Evolutionary conservation across 1,140 invertebrate genomes (phyloP).

Genomic region (Batillaria attramentaria): DNA sequence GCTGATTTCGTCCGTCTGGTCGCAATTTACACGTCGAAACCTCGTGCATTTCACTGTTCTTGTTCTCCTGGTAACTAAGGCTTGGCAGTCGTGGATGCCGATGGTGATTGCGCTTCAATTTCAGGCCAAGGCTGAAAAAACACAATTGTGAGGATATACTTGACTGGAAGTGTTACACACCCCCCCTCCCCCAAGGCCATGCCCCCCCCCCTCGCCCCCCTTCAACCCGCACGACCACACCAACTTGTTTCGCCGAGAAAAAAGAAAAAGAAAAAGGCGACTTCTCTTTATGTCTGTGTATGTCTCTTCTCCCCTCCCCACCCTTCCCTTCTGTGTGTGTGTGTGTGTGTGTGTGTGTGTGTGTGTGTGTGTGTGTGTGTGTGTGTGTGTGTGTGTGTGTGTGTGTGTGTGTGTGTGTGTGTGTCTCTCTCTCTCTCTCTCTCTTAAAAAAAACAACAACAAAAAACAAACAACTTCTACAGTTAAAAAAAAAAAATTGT

Average conservation of each 20-base stretch:
- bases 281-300: neutral
- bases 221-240: neutral
- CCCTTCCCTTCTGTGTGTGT: neutral
- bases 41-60: too few relatives aligned
- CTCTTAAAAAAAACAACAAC: neutral
- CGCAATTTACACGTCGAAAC: too few relatives aligned
- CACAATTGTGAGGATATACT: too few relatives aligned
- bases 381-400: constrained; percentile 11
- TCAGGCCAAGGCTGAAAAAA: neutral
- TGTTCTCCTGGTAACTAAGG: too few relatives aligned
- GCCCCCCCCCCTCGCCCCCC: neutral
- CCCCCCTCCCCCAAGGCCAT: neutral
- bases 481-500: neutral
- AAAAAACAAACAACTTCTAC: neutral
- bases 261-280: neutral
- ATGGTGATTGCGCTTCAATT: neutral
- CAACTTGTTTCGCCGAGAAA: neutral
- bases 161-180: too few relatives aligned
- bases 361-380: neutral
- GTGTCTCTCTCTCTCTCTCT: neutral
- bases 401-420: constrained; percentile 2
- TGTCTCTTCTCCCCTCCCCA: neutral
- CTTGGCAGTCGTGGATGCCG: too few relatives aligned
- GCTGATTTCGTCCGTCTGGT: too few relatives aligned
- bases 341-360: neutral